Base-by-base conservation (phyloP, 2,888 invertebrate species). In the Lasioglossum malachurum region DNA sequence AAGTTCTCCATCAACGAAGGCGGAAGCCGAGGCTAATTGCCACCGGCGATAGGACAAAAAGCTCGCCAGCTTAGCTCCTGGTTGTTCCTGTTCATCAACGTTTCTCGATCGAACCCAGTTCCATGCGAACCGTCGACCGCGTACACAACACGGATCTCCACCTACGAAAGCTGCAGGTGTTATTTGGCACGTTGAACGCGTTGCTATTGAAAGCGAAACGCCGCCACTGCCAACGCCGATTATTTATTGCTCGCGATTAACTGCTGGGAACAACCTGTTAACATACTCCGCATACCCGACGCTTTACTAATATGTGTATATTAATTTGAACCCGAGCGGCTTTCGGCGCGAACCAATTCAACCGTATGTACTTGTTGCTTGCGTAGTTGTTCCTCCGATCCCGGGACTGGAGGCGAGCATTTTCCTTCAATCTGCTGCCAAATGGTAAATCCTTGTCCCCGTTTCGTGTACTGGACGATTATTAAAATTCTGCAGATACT, bases 21-120 rank as follows among this genome's bases (percentile, higher is more conserved):
- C 93, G 94, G 94, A 94, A 94, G 91, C 92, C 84, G 84, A 80
- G 88, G 86, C 89, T 93, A 92, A 94, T 93, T 91, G 90, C 53
- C 88, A 82, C 83, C 31, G 89, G 82, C 92, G 92, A 91, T 92
- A 84, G 89, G 88, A 91, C 92, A 91, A 93, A 69, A 94, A 92
- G 89, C 88, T 86, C 75, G 73, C 72, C 57, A 41, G 49, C 27
- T 69, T 1, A 76, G 49, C 73, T 77, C 78, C 84, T 10, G 53
- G 23, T 53, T 87, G 83, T 80, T 87, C 78, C 84, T 77, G 57
- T 60, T 53, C 31, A 23, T 27, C 75, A 64, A 49, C 14, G 74
- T 35, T 44, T 57, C 60, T 73, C 71, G 46, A 38, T 38, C 44
- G 57, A 44, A 57, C 27, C 57, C 57, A 57, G 41, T 71, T n/a